phyloP scores from a whole-genome alignment of 2,888 invertebrate species.

The Cataglyphis rosenhaueri region DNA sequence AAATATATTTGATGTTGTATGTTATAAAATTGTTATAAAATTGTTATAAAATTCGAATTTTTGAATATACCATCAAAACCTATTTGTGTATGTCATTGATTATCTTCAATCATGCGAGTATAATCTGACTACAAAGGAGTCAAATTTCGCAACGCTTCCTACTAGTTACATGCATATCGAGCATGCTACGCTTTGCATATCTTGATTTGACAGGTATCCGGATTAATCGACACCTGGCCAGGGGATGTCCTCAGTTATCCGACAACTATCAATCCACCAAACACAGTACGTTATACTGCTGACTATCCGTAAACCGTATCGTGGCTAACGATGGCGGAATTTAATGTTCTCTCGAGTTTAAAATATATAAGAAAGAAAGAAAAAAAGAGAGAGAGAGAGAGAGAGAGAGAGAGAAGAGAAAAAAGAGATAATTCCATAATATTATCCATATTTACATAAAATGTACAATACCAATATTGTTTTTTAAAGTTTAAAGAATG shows the following conservation, averaged over 20 bases:
- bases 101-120: conserved; percentile 38
- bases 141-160: conserved; percentile 55
- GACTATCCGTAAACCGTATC: conserved; percentile 3
- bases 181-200: conserved; percentile 54
- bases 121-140: conserved; percentile 61
- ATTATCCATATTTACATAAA: not conserved
- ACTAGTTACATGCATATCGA: conserved; percentile 55
- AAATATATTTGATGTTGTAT: not conserved
- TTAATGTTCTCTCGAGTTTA: conserved; percentile 1
- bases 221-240: conserved; percentile 60
- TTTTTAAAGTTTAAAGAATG: not conserved
- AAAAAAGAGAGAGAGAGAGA: not conserved
- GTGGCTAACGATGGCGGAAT: not conserved
- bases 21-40: conserved; percentile 4
- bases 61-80: not conserved
- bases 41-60: not conserved
- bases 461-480: not conserved
- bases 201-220: conserved; percentile 61
- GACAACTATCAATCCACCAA: conserved; percentile 48
- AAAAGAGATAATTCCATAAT: not conserved
- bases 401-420: not conserved
- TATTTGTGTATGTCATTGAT: conserved; percentile 48
- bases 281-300: conserved; percentile 17
- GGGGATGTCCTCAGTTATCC: conserved; percentile 52
- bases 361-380: not conserved